A percentile compares a stretch with the other conserved stretches of the same genome.
Conservation (phyloP, 2,113 vertebrate genomes). For the Malurus cyaneus region DNA sequence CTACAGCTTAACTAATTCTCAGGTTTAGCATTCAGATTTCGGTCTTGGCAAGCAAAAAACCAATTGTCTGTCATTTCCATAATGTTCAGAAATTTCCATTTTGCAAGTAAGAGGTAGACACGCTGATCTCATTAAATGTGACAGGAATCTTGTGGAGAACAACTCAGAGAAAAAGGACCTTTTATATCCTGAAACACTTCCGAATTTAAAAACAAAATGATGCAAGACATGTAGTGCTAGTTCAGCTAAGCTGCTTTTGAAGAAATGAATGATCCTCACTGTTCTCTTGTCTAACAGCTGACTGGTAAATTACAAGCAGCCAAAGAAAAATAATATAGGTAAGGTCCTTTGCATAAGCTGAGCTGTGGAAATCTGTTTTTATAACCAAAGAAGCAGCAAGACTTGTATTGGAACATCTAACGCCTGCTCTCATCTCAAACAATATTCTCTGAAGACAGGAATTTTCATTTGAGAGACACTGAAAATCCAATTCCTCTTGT, state of each 20-base stretch:
- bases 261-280: slow-evolving; percentile 57
- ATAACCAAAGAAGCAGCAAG: neutral
- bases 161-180: neutral
- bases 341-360: slow-evolving; percentile 33
- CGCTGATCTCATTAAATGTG: neutral
- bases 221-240: slow-evolving; percentile 20
- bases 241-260: slow-evolving; percentile 56
- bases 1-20: neutral
- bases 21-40: neutral
- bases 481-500: neutral
- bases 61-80: neutral
- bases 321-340: slow-evolving; percentile 30
- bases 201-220: neutral
- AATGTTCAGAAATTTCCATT: neutral
- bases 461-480: neutral
- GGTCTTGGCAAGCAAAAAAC: neutral
- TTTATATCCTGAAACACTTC: neutral
- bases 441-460: neutral
- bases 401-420: neutral
- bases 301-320: slow-evolving; percentile 1
- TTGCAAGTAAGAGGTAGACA: neutral
- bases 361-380: slow-evolving; percentile 41
- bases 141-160: neutral
- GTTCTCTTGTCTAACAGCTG: slow-evolving; percentile 49
- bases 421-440: neutral